Evolutionary conservation across 2,797 vertebrate species (phyloP), one percentile per base, ranked within the genome.

Genomic region (Cynopterus sphinx): DNA sequence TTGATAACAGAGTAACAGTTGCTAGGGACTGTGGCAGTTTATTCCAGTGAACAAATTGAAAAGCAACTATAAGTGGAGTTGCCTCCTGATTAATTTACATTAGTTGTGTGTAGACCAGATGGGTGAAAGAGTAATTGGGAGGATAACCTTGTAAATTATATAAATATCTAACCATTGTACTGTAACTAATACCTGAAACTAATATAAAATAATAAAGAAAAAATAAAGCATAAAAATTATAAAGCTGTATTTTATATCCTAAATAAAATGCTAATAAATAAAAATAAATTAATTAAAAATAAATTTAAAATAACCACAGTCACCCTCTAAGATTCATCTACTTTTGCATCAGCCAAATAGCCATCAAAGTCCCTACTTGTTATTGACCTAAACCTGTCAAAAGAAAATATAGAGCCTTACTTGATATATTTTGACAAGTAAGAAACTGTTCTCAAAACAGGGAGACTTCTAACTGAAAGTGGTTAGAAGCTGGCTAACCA

Each of bases 1-100:
- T 53, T 7, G 28, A 55, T 10, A 75, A 28, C 59, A 57, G 17
- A 3, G 12, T 22, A 22, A 26, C 67, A 43, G 3, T 82, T 39
- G 9, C n/a, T 71, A 51, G 22, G 13, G 12, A 49, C 12, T 3
- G 15, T 67, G 36, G 3, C 0, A 0, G 51, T 13, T n/a, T 49
- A 68, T 79, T 59, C 22, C 71, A 51, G 49, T 43, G 43, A 78
- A 71, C 57, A 63, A 61, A 83, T 41, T 10, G n/a, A 49, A 87
- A 91, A 65, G 17, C 15, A 63, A 39, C n/a, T 65, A 0, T 49
- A 31, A n/a, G 68, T 36, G 46, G 33, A 59, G 9, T 46, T 31
- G 17, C 61, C 17, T 81, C 21, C 49, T 26, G 43, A 49, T 7
- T 13, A 49, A 49, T 49, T 49, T 49, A 49, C 49, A 33, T n/a